Base-by-base conservation (phyloP, 2,113 vertebrate species). In the Laticauda colubrina region DNA sequence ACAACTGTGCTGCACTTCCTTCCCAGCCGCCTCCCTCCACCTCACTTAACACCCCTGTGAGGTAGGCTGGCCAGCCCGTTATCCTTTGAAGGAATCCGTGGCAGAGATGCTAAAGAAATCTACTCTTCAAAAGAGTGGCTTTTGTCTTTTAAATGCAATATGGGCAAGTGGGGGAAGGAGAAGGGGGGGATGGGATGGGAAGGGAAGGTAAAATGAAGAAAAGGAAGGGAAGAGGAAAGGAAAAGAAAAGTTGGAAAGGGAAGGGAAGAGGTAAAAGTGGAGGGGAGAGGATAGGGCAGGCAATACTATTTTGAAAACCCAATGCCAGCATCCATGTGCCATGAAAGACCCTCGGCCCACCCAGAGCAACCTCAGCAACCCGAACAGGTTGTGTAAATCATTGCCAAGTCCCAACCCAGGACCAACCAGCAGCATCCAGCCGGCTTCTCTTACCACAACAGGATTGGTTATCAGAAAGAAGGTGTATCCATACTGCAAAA, bases 1-100 rank as follows among this genome's bases (percentile, higher is more conserved):
- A n/a, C 3, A 69, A 4, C 11, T 0, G 29, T 2, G 1, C 1
- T 5, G 11, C 24, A 2, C 4, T 5, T 2, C 12, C 24, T 61
- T 61, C 12, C 64, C 29, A 15, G 61, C 11, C 0, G 11, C 61
- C 61, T n/a, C 61, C 64, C 29, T 69, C 64, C 64, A 1, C 29
- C 12, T 2, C 29, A 2, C 64, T 1, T 69, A 69, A 69, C 29
- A 14, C 2, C 64, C 64, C 64, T 45, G 43, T 45, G 43, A 45
- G 43, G 43, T 64, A 53, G 10, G 51, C 43, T 45, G 43, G 43
- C 43, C 43, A 45, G 43, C 43, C 43, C 3, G 43, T 45, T 45
- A 45, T 53, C 51, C 51, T 53, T 53, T 9, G 23, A 9, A 61
- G 57, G 8, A 61, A 59, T 59, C 23, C 24, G 23, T 23, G 23